Evolutionary conservation across 2,797 vertebrate genomes (phyloP).

Genomic region (Alectoris magna): DNA sequence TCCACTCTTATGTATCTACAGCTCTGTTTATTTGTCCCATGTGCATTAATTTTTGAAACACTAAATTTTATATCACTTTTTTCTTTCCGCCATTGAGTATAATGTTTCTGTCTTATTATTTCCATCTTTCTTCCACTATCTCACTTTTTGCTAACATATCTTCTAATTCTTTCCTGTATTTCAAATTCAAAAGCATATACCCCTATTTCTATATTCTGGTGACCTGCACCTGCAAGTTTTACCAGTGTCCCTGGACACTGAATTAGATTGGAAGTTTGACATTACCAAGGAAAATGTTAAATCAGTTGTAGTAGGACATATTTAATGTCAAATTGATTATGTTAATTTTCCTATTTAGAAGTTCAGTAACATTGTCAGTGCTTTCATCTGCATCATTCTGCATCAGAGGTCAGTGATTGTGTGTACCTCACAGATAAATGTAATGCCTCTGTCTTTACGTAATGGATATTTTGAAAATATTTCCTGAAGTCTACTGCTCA

Average conservation of each 20-base stretch:
- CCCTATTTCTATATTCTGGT: background rate
- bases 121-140: background rate
- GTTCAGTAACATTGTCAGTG: background rate
- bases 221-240: background rate
- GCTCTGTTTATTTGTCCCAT: background rate
- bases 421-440: background rate
- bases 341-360: constrained; percentile 30
- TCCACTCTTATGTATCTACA: background rate
- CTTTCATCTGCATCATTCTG: constrained; percentile 12
- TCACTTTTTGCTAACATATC: background rate
- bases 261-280: constrained; percentile 7
- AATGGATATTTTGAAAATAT: background rate
- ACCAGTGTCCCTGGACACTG: background rate
- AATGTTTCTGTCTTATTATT: background rate
- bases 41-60: background rate
- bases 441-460: background rate
- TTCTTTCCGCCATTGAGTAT: background rate
- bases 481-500: background rate
- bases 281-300: constrained; percentile 36
- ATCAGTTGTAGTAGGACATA: background rate
- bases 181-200: background rate
- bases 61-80: background rate
- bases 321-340: constrained; percentile 37
- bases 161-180: background rate
- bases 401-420: background rate